Percentiles rank a stretch among this genome's conserved stretches.
Conservation (phyloP, 2,113 vertebrate genomes). For the Picathartes gymnocephalus region DNA sequence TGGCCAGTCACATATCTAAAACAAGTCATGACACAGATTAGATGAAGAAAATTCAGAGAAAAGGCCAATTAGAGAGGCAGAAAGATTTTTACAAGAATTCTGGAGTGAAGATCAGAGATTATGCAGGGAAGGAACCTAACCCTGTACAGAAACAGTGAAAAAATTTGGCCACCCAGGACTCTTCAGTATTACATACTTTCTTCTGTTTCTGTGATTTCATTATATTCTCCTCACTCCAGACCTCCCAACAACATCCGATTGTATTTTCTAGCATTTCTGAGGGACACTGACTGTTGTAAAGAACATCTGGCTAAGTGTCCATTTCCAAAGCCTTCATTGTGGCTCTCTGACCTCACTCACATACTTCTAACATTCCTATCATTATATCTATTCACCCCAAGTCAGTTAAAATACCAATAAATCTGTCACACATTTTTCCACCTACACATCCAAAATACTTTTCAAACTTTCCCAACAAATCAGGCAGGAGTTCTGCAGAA, state of each 20-base stretch:
- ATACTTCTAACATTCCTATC: neutral
- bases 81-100: neutral
- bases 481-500: neutral
- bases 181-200: neutral
- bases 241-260: conserved; percentile 38
- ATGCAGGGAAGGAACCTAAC: neutral
- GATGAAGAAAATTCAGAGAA: neutral
- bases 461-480: neutral
- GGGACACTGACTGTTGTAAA: neutral
- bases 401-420: neutral
- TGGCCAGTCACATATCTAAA: neutral
- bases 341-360: neutral
- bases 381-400: neutral
- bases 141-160: neutral
- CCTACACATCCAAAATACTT: neutral
- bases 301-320: conserved; percentile 12
- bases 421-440: neutral
- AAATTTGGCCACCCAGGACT: neutral
- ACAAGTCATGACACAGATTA: neutral
- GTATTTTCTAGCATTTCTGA: conserved; percentile 11
- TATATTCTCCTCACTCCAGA: neutral
- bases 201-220: neutral
- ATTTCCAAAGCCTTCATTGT: conserved; percentile 22
- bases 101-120: neutral
- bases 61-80: neutral